Percentiles rank a stretch among this genome's conserved stretches.
phyloP scores from a whole-genome alignment of 2,888 invertebrate species.

The Dyspetes luteomarginatus region DNA sequence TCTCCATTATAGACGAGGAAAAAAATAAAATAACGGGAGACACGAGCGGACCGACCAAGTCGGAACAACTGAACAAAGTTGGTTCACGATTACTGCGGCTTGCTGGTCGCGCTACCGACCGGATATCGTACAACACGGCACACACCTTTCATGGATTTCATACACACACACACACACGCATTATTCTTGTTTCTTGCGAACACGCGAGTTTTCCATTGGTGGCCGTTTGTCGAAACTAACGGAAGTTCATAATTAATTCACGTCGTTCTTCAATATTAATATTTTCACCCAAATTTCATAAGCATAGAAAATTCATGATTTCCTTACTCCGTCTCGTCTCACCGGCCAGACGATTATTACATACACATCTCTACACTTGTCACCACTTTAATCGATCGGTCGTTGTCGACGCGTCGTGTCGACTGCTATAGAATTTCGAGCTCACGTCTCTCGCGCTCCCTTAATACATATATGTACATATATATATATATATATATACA shows the following conservation, averaged over 20 bases:
- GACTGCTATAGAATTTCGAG: background rate
- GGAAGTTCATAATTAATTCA: background rate
- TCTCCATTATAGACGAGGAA: background rate
- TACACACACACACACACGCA: too few species aligned
- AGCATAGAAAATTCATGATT: conserved; percentile 27
- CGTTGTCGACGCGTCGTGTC: background rate
- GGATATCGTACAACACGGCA: conserved; percentile 49
- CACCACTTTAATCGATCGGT: conserved; percentile 15
- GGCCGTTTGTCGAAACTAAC: background rate
- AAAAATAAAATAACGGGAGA: background rate
- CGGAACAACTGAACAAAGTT: background rate
- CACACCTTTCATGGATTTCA: conserved; percentile 60
- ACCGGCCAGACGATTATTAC: background rate
- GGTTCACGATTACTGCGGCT: background rate
- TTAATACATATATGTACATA: too few species aligned
- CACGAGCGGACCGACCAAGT: background rate
- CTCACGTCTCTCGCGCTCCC: background rate
- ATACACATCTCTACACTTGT: background rate
- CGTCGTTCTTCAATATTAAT: background rate
- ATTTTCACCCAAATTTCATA: conserved; percentile 24
- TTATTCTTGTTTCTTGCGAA: conserved; percentile 28
- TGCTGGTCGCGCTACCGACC: conserved; percentile 37
- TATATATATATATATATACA: too few species aligned
- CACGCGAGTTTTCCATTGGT: conserved; percentile 51
- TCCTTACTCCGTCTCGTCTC: background rate